Conservation (phyloP, 2,113 vertebrate genomes). For the Coregonus clupeaformis region DNA sequence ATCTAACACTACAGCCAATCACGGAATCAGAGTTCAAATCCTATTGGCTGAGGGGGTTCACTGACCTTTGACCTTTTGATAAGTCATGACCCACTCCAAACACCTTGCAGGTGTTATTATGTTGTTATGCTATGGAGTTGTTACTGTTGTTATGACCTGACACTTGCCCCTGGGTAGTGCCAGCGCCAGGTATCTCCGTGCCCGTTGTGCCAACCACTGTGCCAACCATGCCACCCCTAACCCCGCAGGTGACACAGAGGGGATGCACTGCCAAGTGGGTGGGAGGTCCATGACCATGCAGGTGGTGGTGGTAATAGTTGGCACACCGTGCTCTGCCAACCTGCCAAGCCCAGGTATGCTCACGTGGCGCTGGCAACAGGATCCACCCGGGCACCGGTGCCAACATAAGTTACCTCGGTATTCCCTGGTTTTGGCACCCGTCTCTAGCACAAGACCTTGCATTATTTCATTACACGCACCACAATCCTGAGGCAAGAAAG, state of each 20-base stretch:
- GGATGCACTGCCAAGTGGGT: not conserved
- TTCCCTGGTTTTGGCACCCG: not conserved
- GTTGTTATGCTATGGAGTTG: too few relatives aligned
- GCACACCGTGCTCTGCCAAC: not conserved
- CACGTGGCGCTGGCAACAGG: not conserved
- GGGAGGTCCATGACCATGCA: not conserved
- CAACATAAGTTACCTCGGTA: not conserved
- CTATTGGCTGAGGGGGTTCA: too few relatives aligned
- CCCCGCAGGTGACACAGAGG: not conserved
- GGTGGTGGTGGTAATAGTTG: not conserved
- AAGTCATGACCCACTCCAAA: too few relatives aligned
- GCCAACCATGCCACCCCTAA: not conserved
- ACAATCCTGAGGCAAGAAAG: constrained; percentile 38
- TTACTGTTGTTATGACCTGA: too few relatives aligned
- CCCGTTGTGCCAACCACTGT: constrained; percentile 12
- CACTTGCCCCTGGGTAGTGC: not conserved
- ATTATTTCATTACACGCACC: constrained; percentile 42
- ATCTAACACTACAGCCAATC: too few relatives aligned
- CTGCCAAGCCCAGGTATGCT: not conserved
- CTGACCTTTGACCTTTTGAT: too few relatives aligned
- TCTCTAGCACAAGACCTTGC: constrained; percentile 47
- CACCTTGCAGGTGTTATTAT: too few relatives aligned
- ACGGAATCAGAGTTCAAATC: too few relatives aligned
- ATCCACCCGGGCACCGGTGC: not conserved
- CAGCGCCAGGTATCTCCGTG: constrained; percentile 7